phyloP scores from a whole-genome alignment of 2,888 invertebrate species.

The Hirudinaria manillensis region DNA sequence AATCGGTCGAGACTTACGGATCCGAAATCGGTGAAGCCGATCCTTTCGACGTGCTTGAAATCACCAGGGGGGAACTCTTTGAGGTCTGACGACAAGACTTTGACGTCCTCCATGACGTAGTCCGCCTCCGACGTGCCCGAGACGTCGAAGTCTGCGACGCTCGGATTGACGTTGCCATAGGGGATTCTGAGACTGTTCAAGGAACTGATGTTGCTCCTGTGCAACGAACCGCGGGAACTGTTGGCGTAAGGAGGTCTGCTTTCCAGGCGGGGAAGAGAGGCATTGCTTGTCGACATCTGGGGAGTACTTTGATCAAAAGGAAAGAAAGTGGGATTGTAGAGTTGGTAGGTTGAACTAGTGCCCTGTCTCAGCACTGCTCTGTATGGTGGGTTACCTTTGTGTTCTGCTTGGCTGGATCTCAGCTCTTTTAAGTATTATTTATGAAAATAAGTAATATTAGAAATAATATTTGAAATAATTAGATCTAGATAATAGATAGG shows the following conservation, averaged over 20 bases:
- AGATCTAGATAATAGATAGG: too few relatives aligned
- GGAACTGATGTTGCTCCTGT: background rate
- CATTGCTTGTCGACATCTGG: too few relatives aligned
- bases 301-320: background rate
- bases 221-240: too few relatives aligned
- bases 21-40: background rate
- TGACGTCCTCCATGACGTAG: background rate
- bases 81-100: background rate
- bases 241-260: too few relatives aligned
- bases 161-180: background rate
- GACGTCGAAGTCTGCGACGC: background rate
- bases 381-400: too few relatives aligned
- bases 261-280: too few relatives aligned
- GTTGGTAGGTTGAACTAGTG: background rate
- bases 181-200: background rate
- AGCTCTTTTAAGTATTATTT: too few relatives aligned
- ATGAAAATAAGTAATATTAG: too few relatives aligned
- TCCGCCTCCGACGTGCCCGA: background rate
- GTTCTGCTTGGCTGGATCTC: too few relatives aligned
- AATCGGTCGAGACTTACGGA: too few relatives aligned
- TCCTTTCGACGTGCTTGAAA: background rate
- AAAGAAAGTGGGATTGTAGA: slow-evolving; percentile 5
- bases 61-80: background rate
- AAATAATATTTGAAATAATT: too few relatives aligned
- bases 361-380: too few relatives aligned